Percentiles rank a stretch among this genome's conserved stretches.
Conservation (phyloP, 2,888 invertebrate genomes). For the Eugnorisma glareosa region DNA sequence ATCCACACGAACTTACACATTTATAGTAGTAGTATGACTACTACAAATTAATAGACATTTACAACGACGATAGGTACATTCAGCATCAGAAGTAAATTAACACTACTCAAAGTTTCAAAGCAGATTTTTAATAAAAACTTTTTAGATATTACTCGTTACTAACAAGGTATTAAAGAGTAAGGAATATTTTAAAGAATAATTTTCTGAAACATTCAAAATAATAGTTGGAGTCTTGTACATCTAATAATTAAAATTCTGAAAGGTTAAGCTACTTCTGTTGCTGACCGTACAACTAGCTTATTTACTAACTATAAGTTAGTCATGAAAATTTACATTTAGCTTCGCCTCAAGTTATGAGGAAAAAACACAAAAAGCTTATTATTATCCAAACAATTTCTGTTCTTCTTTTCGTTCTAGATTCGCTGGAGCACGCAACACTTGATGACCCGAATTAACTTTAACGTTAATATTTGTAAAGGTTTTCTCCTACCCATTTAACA, state of each 20-base stretch:
- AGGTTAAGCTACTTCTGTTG: too few relatives aligned
- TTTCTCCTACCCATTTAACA: constrained; percentile 67
- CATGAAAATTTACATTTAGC: neutral
- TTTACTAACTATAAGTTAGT: neutral
- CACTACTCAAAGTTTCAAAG: too few relatives aligned
- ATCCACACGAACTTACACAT: neutral
- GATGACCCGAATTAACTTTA: constrained; percentile 43
- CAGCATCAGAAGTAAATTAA: too few relatives aligned
- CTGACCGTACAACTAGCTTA: neutral
- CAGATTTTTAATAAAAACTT: too few relatives aligned
- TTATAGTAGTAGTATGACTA: neutral
- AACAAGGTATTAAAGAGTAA: too few relatives aligned
- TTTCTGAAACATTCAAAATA: too few relatives aligned
- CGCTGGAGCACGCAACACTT: constrained; percentile 43
- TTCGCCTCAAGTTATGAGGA: constrained; percentile 2
- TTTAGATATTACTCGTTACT: too few relatives aligned
- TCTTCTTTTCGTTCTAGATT: constrained; percentile 30
- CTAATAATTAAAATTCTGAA: too few relatives aligned
- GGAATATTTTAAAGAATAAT: too few relatives aligned
- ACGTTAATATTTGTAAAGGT: constrained; percentile 64
- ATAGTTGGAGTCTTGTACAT: too few relatives aligned
- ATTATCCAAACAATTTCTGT: constrained; percentile 28
- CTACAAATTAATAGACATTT: neutral
- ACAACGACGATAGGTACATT: neutral
- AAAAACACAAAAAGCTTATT: constrained; percentile 4